Base-by-base conservation (phyloP, 2,113 vertebrate genomes). In the Sciurus niger region DNA sequence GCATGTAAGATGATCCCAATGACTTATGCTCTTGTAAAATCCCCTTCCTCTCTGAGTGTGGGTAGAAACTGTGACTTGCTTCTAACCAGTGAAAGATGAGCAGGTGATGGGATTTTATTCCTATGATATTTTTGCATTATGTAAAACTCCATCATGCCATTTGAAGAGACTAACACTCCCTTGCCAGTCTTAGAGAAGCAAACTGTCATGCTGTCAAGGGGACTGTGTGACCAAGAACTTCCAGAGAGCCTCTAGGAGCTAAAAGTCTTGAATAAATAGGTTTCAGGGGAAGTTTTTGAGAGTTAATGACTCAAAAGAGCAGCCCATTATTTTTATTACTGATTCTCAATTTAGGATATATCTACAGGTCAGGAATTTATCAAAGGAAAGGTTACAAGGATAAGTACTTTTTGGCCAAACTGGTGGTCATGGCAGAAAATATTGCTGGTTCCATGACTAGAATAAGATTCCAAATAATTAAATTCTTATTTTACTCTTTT, bases 231-330 rank as follows among this genome's bases (percentile, higher is more conserved):
- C 25, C n/a, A 53, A 5, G 17, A 18, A 65, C 32, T 92, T 74
- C 11, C 8, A 32, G 55, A 34, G 6, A 74, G 40, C 16, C 34
- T 46, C n/a, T 11, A 30, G 2, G 9, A 43, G 14, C 32, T 37
- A 10, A 63, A 28, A n/a, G 18, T 9, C 0, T 70, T 48, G 34
- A 65, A 24, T 79, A 14, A 78, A 53, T 53, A 16, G 14, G 13
- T 48, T n/a, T 72, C 60, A 55, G 55, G 51, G 18, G 74, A 92
- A 63, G 37, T 70, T 67, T 63, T 68, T 51, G 30, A 95, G 40
- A 30, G 13, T 34, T 95, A 85, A 74, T 73, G 89, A 89, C 70
- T 80, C 30, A 96, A 85, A 40, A 82, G 55, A 48, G 25, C 30
- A 88, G 51, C 6, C 4, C 78, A 37, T 53, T 92, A 53, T 40